phyloP scores from a whole-genome alignment of 2,113 vertebrate genomes.

The Nyctibius bracteatus region DNA sequence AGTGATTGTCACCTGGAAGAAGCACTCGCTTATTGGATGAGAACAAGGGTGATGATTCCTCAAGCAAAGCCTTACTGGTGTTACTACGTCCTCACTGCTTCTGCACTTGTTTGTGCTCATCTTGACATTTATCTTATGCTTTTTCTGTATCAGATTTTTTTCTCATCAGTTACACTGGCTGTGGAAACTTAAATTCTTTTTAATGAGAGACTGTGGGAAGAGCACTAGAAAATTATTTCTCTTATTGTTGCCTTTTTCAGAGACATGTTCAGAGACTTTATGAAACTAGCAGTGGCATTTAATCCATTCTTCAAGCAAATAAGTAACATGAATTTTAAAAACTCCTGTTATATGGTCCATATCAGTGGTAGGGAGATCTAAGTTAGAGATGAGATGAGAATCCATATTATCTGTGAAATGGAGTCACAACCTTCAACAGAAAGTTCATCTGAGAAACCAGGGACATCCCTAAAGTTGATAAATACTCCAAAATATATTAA shows the following conservation, averaged over 20 bases:
- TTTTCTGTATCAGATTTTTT: neutral
- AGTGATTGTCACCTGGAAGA: neutral
- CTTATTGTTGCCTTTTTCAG: neutral
- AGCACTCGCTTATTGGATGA: neutral
- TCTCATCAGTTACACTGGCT: neutral
- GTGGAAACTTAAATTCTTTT: neutral
- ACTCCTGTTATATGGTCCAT: neutral
- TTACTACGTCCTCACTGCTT: neutral
- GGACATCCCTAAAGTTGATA: neutral
- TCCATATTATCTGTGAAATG: neutral
- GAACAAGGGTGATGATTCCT: neutral
- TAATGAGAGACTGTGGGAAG: neutral
- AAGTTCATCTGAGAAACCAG: neutral
- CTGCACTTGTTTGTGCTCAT: neutral
- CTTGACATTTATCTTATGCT: neutral
- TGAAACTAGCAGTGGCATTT: neutral
- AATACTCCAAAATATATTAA: neutral
- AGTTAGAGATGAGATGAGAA: neutral
- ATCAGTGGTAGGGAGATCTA: neutral
- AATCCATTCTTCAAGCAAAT: neutral
- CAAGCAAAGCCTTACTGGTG: neutral
- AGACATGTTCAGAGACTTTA: neutral
- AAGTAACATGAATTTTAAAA: neutral
- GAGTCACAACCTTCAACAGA: neutral
- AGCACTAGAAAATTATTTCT: neutral